Evolutionary conservation across 2,113 vertebrate species (phyloP), one percentile per base, ranked within the genome.

Genomic region (Apaloderma vittatum): DNA sequence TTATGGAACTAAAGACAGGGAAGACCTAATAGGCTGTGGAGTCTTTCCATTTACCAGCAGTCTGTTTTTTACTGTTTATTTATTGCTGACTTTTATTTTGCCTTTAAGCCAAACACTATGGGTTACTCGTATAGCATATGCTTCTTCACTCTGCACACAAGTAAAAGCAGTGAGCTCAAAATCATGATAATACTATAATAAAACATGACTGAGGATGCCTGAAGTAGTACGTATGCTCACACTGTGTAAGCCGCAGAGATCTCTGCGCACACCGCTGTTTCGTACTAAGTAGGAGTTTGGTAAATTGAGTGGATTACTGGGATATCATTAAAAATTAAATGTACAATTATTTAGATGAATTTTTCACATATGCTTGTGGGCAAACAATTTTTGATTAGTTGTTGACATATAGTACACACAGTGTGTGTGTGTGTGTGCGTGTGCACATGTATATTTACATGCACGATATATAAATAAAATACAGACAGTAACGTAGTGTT

Each of bases 51-150:
- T 66, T 81, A 77, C 36, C 66, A 94, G 76, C 94, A 98, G 97
- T 96, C 97, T 96, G 93, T 77, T 96, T 97, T 79, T 96, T 97
- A 91, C 97, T 97, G 97, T 97, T 94, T 97, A 96, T 96, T 97
- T 97, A 97, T 84, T 76, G 93, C 97, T 92, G 97, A 96, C 97
- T 98, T 98, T 97, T 97, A 98, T 98, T 98, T 98, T 98, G 98
- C 97, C 98, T 98, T 98, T 97, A 97, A 98, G 97, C 97, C 97
- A 98, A 98, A 98, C 96, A 97, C 97, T 98, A 96, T 95, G 97
- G 98, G 97, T 98, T 98, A 98, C 97, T 97, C 96, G 77, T 97
- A 97, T 95, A 98, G 96, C 98, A 98, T 98, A 98, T 98, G 97
- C 95, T 98, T 80, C 96, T 97, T 94, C 97, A 92, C 95, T 97